Base-by-base conservation (phyloP, 1,140 invertebrate species). In the Chironomus striatipennis region DNA sequence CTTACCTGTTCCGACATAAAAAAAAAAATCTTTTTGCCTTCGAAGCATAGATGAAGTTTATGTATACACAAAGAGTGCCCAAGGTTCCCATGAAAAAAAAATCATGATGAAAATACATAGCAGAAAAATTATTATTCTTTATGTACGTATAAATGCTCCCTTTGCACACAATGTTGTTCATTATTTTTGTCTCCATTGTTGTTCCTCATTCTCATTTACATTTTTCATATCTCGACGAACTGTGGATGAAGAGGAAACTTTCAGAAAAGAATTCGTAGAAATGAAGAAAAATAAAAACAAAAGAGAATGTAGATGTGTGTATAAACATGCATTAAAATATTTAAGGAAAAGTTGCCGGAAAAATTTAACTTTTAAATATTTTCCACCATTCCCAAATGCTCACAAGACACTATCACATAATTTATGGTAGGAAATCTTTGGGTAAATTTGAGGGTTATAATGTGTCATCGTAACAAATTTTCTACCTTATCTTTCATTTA, bases 1-100 rank as follows among this genome's bases (percentile, higher is more conserved):
- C 8, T 57, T 70, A 70, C 65, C 65, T 70, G 65, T 70, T 70
- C 65, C 10, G 65, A 70, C 65, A 70, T 21, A 21, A 70, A 70
- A 18, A n/a, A 21, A 70, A 70, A 18, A n/a, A 12, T 57, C n/a
- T 57, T 12, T 57, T 12, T 57, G 47, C 47, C 47, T 57, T n/a
- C 12, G 4, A 57, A 57, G 47, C 47, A 57, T 57, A 57, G 47
- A 57, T 57, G 47, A n/a, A 57, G 24, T 34, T 34, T 34, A 34
- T n/a, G 47, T n/a, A 15, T 57, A 57, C 47, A n/a, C 47, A n/a
- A 57, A 34, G 12, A 57, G 47, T 57, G 47, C 47, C 47, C 47
- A 57, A 57, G 43, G 47, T 57, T 57, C 9, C 47, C 12, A 57
- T 57, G 47, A 57, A 57, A 57, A 57, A 57, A n/a, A n/a, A 12